Base-by-base conservation (phyloP, 2,888 invertebrate species). In the Pterostichus madidus region DNA sequence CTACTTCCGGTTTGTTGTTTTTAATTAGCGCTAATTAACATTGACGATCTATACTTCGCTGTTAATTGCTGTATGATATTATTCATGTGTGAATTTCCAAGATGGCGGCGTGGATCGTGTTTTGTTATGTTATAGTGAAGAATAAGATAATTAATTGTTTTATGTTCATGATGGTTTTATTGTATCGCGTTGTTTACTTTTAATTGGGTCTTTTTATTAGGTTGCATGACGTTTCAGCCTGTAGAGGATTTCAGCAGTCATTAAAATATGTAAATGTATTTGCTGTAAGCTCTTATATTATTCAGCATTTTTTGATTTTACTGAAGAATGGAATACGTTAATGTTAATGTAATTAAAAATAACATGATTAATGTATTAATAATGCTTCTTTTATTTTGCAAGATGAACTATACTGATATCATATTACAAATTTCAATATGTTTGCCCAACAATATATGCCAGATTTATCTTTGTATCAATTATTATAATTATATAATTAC, bases 41-140 rank as follows among this genome's bases (percentile, higher is more conserved):
- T 71, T 71, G 68, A 71, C 46, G 68, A 71, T 71, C 68, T 71
- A 71, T 71, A 71, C 68, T 10, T 39, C 24, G 68, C 11, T 64
- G 64, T 71, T 71, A 71, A 71, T 71, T 71, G 44, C 68, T 39
- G 44, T 44, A 44, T 71, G 68, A 71, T 71, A 71, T 71, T 71
- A 71, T 71, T 71, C 68, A 71, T 71, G 68, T 71, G 68, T 71
- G 68, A 71, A 71, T 71, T 71, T 71, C 68, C 68, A 71, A 71
- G 39, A 71, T 71, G 68, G 68, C 68, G 39, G 10, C 68, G 39
- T 35, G 44, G 35, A 64, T 71, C 68, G 44, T 17, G 68, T 71
- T 71, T 71, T 71, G 68, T 71, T 71, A 71, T 39, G 15, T 71
- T 71, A 44, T 71, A 71, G 17, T 39, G 64, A 71, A 17, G 68